phyloP scores from a whole-genome alignment of 2,888 invertebrate genomes.

The Apotomis turbidana region DNA sequence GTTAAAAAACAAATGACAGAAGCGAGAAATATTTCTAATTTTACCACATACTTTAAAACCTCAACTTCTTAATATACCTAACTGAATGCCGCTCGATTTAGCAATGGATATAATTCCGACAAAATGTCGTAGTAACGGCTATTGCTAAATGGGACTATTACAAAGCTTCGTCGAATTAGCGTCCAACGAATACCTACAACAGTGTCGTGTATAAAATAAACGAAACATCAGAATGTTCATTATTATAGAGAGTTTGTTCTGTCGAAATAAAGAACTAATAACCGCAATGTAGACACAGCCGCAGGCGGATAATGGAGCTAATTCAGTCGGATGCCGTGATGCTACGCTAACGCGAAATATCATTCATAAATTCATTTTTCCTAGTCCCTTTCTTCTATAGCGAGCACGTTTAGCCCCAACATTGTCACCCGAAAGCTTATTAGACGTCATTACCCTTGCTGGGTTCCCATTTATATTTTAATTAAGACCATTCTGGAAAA shows the following conservation, averaged over 20 bases:
- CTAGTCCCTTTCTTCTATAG: constrained; percentile 53
- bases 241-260: constrained; percentile 24
- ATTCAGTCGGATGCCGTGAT: constrained; percentile 46
- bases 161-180: too few relatives aligned
- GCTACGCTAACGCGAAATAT: constrained; percentile 53
- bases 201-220: not conserved
- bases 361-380: constrained; percentile 61
- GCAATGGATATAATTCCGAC: too few relatives aligned
- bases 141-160: too few relatives aligned
- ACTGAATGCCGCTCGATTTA: too few relatives aligned
- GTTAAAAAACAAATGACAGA: too few relatives aligned
- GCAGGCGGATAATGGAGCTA: constrained; percentile 42
- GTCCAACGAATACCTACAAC: too few relatives aligned
- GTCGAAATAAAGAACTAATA: constrained; percentile 34
- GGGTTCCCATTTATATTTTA: constrained; percentile 55
- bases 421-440: constrained; percentile 60
- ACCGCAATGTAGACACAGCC: constrained; percentile 26
- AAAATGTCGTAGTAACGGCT: too few relatives aligned
- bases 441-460: constrained; percentile 60
- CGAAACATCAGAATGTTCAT: not conserved
- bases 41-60: too few relatives aligned
- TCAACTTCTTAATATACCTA: too few relatives aligned
- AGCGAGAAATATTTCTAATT: too few relatives aligned
- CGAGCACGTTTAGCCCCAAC: constrained; percentile 52
- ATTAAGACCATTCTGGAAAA: constrained; percentile 51